These are phyloP conservation scores for Hemibagrus wyckioides DNA, from an alignment of 2,113 vertebrate genomes.

Conservation along the genomic window DNA sequence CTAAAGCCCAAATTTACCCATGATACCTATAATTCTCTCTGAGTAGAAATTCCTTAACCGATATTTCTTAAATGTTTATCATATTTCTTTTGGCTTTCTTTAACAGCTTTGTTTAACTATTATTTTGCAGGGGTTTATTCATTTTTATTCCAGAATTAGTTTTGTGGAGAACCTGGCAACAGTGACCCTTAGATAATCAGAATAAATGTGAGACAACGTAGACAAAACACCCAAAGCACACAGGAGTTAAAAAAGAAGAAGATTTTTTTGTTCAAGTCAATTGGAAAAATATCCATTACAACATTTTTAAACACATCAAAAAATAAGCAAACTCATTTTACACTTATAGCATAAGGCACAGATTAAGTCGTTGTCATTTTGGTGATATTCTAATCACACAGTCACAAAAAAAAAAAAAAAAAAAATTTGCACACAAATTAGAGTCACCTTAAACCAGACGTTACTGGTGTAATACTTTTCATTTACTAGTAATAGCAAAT, in stretches of 20 bases:
- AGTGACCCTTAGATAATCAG: not conserved
- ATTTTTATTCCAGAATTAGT: too few relatives aligned
- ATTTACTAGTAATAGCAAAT: not conserved
- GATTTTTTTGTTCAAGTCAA: conserved; percentile 47
- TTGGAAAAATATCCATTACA: conserved; percentile 59
- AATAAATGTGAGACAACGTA: not conserved
- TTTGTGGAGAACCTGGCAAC: not conserved
- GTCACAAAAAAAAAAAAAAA: not conserved
- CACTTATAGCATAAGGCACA: conserved; percentile 17
- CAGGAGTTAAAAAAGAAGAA: not conserved
- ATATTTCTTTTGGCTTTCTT: not conserved
- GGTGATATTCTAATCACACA: not conserved
- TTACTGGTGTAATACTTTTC: not conserved
- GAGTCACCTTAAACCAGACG: not conserved
- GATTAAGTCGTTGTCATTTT: conserved; percentile 3
- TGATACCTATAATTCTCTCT: not conserved
- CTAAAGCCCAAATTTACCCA: not conserved
- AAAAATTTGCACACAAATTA: not conserved
- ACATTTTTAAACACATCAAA: not conserved
- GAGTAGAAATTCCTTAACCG: too few relatives aligned
- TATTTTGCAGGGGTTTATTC: not conserved
- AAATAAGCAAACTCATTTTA: not conserved
- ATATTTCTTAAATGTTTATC: not conserved
- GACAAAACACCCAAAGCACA: not conserved
- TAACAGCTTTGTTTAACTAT: not conserved